A percentile compares a stretch with the other conserved stretches of the same genome.
Evolutionary conservation across 2,888 invertebrate species (phyloP).

Genomic region (Tortrix viridana): DNA sequence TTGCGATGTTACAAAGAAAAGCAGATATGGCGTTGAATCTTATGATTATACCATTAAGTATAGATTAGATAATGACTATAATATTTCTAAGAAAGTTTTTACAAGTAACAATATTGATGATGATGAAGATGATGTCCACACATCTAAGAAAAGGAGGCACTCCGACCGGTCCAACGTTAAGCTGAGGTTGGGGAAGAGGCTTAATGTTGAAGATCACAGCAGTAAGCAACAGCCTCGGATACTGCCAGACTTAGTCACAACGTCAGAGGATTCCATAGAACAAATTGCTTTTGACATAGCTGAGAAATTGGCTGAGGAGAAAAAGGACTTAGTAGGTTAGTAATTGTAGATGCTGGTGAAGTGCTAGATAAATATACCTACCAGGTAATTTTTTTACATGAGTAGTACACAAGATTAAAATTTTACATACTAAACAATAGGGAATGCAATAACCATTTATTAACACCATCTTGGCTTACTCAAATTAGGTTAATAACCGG

Average conservation of each 20-base stretch:
- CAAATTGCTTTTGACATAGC: constrained; percentile 89
- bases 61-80: constrained; percentile 82
- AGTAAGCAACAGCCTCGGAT: constrained; percentile 79
- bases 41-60: constrained; percentile 89
- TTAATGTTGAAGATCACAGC: constrained; percentile 62
- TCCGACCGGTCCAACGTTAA: constrained; percentile 84
- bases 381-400: neutral
- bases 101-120: constrained; percentile 54
- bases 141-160: constrained; percentile 84
- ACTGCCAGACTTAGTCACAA: constrained; percentile 84
- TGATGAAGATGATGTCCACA: constrained; percentile 50
- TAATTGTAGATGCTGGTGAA: constrained; percentile 23
- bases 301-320: constrained; percentile 89
- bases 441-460: no score
- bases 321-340: constrained; percentile 89
- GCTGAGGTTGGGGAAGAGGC: constrained; percentile 82
- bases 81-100: constrained; percentile 67
- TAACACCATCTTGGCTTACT: no score
- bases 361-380: neutral
- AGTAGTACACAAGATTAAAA: neutral
- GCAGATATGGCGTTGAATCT: constrained; percentile 89
- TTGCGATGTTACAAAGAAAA: constrained; percentile 89
- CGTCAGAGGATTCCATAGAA: constrained; percentile 78
- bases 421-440: no score
- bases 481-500: no score